A percentile compares a stretch with the other conserved stretches of the same genome.
Conservation (phyloP, 1,140 invertebrate species). For the Fopius arisanus region DNA sequence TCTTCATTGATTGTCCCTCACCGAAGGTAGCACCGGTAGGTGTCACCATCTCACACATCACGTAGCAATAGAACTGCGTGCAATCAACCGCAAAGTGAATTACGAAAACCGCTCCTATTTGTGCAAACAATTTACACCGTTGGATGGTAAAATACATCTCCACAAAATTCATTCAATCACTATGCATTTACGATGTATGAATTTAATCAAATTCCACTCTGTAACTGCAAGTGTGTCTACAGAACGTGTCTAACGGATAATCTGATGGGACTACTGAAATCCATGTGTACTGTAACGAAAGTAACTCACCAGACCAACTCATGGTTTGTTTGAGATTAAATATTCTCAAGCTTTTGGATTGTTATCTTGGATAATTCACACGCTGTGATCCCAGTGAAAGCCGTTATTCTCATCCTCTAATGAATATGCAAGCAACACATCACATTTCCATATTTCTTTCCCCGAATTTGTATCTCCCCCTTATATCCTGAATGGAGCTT, state of each 20-base stretch:
- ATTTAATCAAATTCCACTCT: not conserved
- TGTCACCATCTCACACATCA: not conserved
- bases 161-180: not conserved
- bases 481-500: not conserved
- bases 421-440: not conserved
- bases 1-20: not conserved
- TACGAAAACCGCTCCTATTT: slow-evolving; percentile 38
- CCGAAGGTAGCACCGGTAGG: not conserved
- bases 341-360: slow-evolving; percentile 4
- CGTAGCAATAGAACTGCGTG: not conserved
- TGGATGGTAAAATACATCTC: slow-evolving; percentile 18
- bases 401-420: not conserved
- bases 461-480: not conserved
- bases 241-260: slow-evolving; percentile 12
- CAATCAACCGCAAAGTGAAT: slow-evolving; percentile 33
- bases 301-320: not conserved
- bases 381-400: not conserved
- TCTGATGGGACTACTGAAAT: slow-evolving; percentile 8
- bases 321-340: slow-evolving; percentile 9
- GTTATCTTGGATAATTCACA: not conserved
- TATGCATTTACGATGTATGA: not conserved
- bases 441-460: not conserved
- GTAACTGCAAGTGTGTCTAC: not conserved
- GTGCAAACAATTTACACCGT: slow-evolving; percentile 37
- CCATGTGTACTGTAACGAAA: not conserved